Evolutionary conservation across 2,797 vertebrate genomes (phyloP).

Genomic region (Glossophaga mutica): DNA sequence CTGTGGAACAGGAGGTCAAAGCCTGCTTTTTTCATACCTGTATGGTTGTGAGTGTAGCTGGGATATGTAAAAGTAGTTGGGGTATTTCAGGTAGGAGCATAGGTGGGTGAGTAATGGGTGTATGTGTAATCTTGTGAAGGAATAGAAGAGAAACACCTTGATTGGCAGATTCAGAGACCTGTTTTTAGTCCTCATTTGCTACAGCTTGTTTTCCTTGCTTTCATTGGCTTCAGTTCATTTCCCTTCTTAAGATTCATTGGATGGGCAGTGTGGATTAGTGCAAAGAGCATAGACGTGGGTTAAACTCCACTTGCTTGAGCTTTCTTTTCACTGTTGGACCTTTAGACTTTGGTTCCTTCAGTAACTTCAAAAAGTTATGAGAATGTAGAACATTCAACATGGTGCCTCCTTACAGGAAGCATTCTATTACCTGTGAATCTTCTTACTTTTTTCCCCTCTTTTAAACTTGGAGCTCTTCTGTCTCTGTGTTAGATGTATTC

Average conservation of each 20-base stretch:
- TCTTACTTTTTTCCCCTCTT: background rate
- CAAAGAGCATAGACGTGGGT: background rate
- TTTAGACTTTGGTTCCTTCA: constrained; percentile 3
- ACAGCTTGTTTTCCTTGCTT: background rate
- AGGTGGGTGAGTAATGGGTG: background rate
- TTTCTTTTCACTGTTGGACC: background rate
- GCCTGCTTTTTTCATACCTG: background rate
- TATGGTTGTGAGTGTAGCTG: background rate
- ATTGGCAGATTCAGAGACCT: background rate
- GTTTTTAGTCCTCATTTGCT: background rate
- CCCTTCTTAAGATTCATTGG: background rate
- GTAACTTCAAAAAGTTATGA: background rate
- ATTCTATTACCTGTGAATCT: background rate
- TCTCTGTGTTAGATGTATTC: background rate
- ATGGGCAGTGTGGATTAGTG: background rate
- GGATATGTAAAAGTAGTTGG: background rate
- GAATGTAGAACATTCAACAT: background rate
- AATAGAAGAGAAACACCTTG: background rate
- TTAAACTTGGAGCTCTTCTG: background rate
- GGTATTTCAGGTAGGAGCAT: background rate
- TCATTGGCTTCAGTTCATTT: background rate
- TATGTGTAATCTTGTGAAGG: background rate
- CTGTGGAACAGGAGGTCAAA: background rate
- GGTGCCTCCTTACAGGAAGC: background rate
- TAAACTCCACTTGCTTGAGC: background rate